Base-by-base conservation (phyloP, 2,113 vertebrate species). In the Nasalis larvatus region DNA sequence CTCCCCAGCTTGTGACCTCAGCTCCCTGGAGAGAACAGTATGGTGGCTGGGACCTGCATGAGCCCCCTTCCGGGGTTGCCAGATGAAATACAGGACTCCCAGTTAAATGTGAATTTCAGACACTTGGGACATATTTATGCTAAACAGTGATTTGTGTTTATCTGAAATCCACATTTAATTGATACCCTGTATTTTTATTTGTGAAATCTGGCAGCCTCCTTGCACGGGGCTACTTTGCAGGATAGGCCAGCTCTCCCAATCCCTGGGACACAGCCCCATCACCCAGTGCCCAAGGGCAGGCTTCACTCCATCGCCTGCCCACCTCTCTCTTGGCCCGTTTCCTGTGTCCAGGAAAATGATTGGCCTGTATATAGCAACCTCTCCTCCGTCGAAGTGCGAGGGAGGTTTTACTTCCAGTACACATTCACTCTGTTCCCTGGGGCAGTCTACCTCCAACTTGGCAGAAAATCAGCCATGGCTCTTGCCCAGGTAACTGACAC, bases 41-140 rank as follows among this genome's bases (percentile, higher is more conserved):
- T 0, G 0, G 35, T 27, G 6, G 1, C 16, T 12, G 42, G 35
- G 42, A 10, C 6, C 49, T 0, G 8, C 11, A 49, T 2, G 6
- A 11, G 9, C 30, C n/a, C 18, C 30, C 42, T 49, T 56, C 66
- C 4, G 1, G 14, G 6, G n/a, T 8, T 30, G 18, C 49, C 69
- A 14, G 52, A n/a, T 12, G 45, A 49, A 69, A 49, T 9, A 14
- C 20, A 21, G 58, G 40, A 40, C 8, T 11, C 23, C 23, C 23
- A 1, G 42, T 23, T 12, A 17, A 23, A 13, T 11, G 0, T 60
- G 80, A 25, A 35, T 69, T 37, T 23, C 52, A 60, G 32, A 47
- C 3, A 37, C 40, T 7, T 2, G 25, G 89, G 40, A 42, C 14
- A 18, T 1, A 6, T 8, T 13, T 58, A 32, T 0, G 2, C 6